phyloP scores from a whole-genome alignment of 2,113 vertebrate genomes.

The Cavia porcellus region DNA sequence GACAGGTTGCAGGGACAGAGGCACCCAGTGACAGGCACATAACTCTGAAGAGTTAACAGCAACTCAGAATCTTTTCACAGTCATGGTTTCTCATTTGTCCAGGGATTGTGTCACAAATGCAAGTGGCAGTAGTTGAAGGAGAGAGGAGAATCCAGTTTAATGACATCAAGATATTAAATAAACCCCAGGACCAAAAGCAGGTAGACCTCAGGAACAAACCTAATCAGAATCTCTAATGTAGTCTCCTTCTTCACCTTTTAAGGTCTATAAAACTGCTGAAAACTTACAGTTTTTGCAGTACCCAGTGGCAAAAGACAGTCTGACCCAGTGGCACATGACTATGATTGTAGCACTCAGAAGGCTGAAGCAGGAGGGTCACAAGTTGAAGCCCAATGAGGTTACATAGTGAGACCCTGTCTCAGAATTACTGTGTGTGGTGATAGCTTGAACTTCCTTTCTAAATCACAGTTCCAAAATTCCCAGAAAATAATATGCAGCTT shows the following conservation, averaged over 20 bases:
- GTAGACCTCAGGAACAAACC: background rate
- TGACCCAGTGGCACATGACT: background rate
- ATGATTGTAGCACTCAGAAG: background rate
- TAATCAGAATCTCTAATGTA: background rate
- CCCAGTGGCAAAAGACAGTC: background rate
- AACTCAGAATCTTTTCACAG: background rate
- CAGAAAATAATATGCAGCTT: background rate
- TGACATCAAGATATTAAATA: background rate
- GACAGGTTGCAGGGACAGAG: background rate
- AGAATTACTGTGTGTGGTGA: background rate
- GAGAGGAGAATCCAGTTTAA: background rate
- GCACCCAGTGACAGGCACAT: background rate
- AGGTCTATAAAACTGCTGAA: background rate
- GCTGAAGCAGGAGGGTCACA: background rate
- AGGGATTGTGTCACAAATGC: background rate
- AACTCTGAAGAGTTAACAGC: background rate
- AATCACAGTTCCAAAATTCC: conserved; percentile 5
- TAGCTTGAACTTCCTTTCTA: background rate
- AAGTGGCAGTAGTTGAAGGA: background rate
- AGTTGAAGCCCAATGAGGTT: background rate
- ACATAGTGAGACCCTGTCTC: background rate
- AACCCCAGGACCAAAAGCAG: background rate
- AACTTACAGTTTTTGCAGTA: background rate
- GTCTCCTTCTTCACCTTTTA: background rate
- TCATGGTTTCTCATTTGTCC: background rate